Percentiles rank a stretch among this genome's conserved stretches.
Conservation (phyloP, 1,140 invertebrate genomes). For the Paralvinella palmiformis region DNA sequence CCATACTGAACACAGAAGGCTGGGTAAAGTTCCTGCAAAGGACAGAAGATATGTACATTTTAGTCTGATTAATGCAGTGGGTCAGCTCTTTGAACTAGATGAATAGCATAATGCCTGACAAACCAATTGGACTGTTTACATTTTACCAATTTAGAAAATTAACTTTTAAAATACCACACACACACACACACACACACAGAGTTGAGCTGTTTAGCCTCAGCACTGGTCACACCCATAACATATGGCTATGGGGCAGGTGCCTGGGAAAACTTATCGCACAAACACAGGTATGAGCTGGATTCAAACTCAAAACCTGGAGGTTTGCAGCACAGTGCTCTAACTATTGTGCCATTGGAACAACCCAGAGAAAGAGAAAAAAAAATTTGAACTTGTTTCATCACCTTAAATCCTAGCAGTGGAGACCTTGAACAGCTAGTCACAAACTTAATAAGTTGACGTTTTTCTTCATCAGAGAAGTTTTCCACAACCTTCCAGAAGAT, state of each 20-base stretch:
- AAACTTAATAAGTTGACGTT: slow-evolving; percentile 85
- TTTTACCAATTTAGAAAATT: background rate
- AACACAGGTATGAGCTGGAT: too few species aligned
- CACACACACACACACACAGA: background rate
- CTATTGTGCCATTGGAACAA: too few species aligned
- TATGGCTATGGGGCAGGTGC: too few species aligned
- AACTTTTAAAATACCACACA: background rate
- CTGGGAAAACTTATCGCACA: too few species aligned
- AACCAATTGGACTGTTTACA: too few species aligned
- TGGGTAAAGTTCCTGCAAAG: slow-evolving; percentile 77
- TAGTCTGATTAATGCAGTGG: too few species aligned
- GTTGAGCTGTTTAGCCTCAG: background rate
- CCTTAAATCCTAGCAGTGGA: slow-evolving; percentile 95
- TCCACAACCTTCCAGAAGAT: slow-evolving; percentile 80
- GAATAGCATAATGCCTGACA: too few species aligned
- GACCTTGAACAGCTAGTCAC: slow-evolving; percentile 94
- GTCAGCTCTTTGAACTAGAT: background rate
- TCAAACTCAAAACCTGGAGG: too few species aligned
- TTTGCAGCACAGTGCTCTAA: too few species aligned
- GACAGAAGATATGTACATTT: background rate
- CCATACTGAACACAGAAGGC: slow-evolving; percentile 90
- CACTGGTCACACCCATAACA: background rate
- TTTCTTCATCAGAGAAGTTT: slow-evolving; percentile 76
- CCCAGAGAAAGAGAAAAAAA: too few species aligned
- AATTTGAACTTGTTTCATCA: slow-evolving; percentile 24